Evolutionary conservation across 2,113 vertebrate genomes (phyloP).

Genomic region (Corythoichthys intestinalis): DNA sequence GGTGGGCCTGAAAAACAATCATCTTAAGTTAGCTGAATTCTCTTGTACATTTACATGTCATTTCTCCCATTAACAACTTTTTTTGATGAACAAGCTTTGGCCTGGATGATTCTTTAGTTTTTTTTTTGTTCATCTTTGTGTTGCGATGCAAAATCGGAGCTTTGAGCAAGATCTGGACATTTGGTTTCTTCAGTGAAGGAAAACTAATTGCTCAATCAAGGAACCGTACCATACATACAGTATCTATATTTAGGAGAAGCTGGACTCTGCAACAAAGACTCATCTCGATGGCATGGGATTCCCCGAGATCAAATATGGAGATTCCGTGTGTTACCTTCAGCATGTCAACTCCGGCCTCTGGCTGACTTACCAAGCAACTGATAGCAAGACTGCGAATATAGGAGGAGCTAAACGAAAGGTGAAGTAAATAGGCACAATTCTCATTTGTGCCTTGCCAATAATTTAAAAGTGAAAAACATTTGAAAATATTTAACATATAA

Average conservation of each 20-base stretch:
- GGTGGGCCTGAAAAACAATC: conserved; percentile 48
- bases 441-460: not conserved
- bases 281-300: conserved; percentile 86
- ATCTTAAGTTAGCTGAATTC: no score
- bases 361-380: conserved; percentile 87
- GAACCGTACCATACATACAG: not conserved
- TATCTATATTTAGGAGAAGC: conserved; percentile 74
- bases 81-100: no score
- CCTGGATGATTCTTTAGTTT: no score
- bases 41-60: no score
- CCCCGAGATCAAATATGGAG: conserved; percentile 93
- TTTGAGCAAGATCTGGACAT: no score
- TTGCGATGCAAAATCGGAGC: no score
- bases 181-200: no score
- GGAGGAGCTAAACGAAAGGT: conserved; percentile 84
- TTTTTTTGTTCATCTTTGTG: no score
- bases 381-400: conserved; percentile 80
- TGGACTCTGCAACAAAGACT: conserved; percentile 74
- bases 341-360: conserved; percentile 87
- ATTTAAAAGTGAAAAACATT: not conserved
- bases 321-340: conserved; percentile 89
- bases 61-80: no score
- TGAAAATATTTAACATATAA: not conserved
- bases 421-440: conserved; percentile 1
- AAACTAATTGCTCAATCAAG: no score